Evolutionary conservation across 2,797 vertebrate species (phyloP).

Genomic region (Lepilemur ruficaudatus): DNA sequence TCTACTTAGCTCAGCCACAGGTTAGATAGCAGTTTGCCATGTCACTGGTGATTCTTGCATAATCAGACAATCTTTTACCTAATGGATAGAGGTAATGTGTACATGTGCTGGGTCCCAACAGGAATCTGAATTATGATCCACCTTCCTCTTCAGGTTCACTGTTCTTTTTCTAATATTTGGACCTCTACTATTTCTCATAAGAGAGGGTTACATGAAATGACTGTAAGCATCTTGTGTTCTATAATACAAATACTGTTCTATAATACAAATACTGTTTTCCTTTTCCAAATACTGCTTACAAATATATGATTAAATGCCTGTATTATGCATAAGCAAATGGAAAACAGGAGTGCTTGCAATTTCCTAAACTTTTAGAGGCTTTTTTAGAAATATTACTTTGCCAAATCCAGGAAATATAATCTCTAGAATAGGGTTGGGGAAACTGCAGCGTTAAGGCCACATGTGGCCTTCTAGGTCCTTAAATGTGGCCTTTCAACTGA

Average conservation of each 20-base stretch:
- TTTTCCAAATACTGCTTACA: not conserved
- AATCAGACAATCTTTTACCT: not conserved
- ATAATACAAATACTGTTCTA: not conserved
- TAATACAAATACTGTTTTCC: not conserved
- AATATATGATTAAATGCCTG: not conserved
- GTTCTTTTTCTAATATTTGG: not conserved
- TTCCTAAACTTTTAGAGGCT: not conserved
- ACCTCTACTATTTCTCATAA: not conserved
- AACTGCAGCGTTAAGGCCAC: no score
- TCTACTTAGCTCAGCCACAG: not conserved
- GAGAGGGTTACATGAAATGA: not conserved
- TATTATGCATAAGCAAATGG: not conserved
- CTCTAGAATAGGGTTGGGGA: not conserved
- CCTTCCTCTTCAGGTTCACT: not conserved
- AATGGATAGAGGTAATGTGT: not conserved
- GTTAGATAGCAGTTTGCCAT: accelerated
- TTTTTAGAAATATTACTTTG: not conserved
- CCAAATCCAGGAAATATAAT: not conserved
- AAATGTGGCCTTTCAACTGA: no score
- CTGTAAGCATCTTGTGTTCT: not conserved
- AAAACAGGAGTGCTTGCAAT: not conserved
- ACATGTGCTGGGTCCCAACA: not conserved
- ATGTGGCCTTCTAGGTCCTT: no score
- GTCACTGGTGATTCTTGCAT: not conserved
- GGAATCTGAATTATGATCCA: not conserved